Percentiles rank a stretch among this genome's conserved stretches.
Evolutionary conservation across 1,140 invertebrate species (phyloP).

Genomic region (Drosophila jambulina): DNA sequence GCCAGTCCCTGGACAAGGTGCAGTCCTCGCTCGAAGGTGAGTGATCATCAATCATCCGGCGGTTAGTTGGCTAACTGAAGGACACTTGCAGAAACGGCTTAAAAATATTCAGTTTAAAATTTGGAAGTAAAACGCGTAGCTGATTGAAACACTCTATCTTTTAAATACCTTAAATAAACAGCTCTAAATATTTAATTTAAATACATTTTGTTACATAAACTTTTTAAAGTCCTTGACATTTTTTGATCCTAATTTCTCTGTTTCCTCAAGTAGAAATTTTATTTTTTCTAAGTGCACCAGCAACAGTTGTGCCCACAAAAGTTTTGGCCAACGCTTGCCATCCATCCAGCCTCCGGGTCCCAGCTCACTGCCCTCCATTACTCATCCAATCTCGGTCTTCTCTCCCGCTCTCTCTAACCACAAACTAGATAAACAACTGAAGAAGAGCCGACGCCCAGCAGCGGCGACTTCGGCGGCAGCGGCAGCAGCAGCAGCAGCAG

Average conservation of each 20-base stretch:
- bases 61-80: constrained; percentile 14
- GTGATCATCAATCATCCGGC: constrained; percentile 59
- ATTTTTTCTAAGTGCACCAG: constrained; percentile 16
- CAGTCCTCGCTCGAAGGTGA: constrained; percentile 72
- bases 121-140: too few species aligned
- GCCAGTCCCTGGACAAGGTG: constrained; percentile 83
- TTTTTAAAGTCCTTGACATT: neutral
- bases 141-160: too few species aligned
- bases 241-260: fast-evolving
- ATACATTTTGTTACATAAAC: neutral
- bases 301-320: constrained; percentile 66
- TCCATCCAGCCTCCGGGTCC: neutral
- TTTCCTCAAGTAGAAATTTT: neutral
- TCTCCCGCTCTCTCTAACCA: neutral
- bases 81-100: constrained; percentile 19
- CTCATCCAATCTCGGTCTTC: constrained; percentile 2
- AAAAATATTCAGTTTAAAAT: neutral
- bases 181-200: neutral
- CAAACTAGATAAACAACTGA: constrained; percentile 71
- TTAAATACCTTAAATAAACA: neutral
- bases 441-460: constrained; percentile 75
- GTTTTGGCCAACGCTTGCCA: neutral
- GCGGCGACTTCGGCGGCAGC: constrained; percentile 66
- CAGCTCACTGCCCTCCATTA: constrained; percentile 7
- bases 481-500: constrained; percentile 54